Percentiles rank a stretch among this genome's conserved stretches.
phyloP scores from a whole-genome alignment of 2,113 vertebrate species.

The Typhlomys cinereus region DNA sequence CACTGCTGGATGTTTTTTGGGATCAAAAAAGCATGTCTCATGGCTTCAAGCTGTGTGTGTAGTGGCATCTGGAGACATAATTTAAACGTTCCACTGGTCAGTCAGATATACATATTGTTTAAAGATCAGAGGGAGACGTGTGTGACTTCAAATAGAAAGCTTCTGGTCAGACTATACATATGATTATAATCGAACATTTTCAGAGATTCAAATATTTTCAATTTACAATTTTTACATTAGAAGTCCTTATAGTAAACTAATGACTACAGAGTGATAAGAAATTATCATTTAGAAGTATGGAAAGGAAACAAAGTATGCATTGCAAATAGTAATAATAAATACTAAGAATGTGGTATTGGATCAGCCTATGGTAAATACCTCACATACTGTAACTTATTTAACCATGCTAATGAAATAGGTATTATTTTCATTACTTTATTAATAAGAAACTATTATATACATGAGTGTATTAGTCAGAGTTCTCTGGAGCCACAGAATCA shows the following conservation, averaged over 20 bases:
- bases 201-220: background rate
- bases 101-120: background rate
- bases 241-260: background rate
- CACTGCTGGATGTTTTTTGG: too few relatives aligned
- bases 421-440: slow-evolving; percentile 42
- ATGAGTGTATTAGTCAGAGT: background rate
- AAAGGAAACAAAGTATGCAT: background rate
- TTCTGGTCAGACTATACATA: background rate
- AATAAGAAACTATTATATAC: background rate
- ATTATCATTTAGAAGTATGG: background rate
- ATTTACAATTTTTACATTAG: background rate
- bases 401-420: background rate
- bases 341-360: background rate
- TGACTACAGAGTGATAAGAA: background rate
- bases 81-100: background rate
- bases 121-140: background rate
- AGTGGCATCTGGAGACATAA: background rate
- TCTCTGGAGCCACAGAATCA: too few relatives aligned
- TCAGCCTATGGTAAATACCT: background rate
- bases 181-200: slow-evolving; percentile 17
- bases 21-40: background rate
- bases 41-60: background rate
- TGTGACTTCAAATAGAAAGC: slow-evolving; percentile 33
- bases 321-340: background rate
- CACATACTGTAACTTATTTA: background rate